These are phyloP conservation scores for Drosophila infuscata DNA, from an alignment of 2,888 invertebrate genomes.

Conservation along the genomic window DNA sequence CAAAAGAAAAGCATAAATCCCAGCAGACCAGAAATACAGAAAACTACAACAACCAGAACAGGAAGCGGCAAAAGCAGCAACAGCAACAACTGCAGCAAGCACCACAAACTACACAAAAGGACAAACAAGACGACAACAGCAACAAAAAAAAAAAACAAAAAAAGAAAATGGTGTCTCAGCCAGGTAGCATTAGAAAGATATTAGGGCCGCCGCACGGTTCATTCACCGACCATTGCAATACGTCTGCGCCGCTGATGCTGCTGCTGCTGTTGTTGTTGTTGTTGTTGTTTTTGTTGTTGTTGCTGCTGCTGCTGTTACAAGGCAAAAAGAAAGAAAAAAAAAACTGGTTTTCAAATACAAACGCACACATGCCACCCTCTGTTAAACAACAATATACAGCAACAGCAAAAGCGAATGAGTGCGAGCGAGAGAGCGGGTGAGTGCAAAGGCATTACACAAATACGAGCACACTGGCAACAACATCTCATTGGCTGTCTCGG, in stretches of 20 bases:
- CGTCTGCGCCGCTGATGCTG: conserved; percentile 65
- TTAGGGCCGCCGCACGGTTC: conserved; percentile 73
- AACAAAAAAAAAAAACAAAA: conserved; percentile 25
- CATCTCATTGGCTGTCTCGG: conserved; percentile 83
- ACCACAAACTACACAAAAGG: conserved; percentile 46
- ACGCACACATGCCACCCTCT: conserved; percentile 62
- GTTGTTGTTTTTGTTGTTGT: conserved; percentile 32
- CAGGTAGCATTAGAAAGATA: conserved; percentile 77
- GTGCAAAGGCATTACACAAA: conserved; percentile 69
- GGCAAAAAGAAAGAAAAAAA: conserved; percentile 27
- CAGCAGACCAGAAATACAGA: conserved; percentile 62
- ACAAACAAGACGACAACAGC: conserved; percentile 23
- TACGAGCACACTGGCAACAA: conserved; percentile 69
- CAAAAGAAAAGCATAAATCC: conserved; percentile 76
- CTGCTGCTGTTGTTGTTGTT: conserved; percentile 16
- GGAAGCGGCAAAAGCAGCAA: conserved; percentile 54
- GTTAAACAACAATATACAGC: conserved; percentile 50
- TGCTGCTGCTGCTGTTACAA: conserved; percentile 40
- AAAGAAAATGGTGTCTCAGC: conserved; percentile 76
- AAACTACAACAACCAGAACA: conserved; percentile 57
- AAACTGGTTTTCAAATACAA: conserved; percentile 73
- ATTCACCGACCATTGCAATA: conserved; percentile 82
- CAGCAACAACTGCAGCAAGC: conserved; percentile 42
- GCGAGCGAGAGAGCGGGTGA: conserved; percentile 57
- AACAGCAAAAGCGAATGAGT: conserved; percentile 37